A percentile compares a stretch with the other conserved stretches of the same genome.
Conservation (phyloP, 1,140 invertebrate species). For the Palaemon carinicauda region DNA sequence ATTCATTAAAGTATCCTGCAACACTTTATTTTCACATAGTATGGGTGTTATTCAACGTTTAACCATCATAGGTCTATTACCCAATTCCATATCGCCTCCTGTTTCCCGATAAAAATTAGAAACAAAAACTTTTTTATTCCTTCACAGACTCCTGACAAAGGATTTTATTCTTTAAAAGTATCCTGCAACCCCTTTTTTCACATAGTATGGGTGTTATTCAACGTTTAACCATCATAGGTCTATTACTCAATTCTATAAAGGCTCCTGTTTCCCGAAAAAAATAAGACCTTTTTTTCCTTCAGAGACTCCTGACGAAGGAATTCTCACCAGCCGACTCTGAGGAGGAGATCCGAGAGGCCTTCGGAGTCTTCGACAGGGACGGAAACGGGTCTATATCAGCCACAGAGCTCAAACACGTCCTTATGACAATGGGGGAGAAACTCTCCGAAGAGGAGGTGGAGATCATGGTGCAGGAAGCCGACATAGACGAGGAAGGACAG, state of each 20-base stretch:
- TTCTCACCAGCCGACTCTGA: conserved; percentile 62
- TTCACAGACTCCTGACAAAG: no score
- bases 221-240: neutral
- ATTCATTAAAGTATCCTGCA: no score
- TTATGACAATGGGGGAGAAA: conserved; percentile 59
- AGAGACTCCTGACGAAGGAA: conserved; percentile 37
- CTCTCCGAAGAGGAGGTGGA: conserved; percentile 67
- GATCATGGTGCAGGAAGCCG: conserved; percentile 97
- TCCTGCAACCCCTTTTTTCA: neutral
- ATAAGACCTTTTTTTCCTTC: neutral
- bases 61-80: no score
- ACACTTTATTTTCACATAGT: neutral
- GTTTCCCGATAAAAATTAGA: no score
- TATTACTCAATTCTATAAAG: no score
- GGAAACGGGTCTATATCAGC: conserved; percentile 65
- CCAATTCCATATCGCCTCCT: no score
- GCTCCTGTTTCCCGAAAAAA: no score
- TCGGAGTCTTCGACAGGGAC: conserved; percentile 70
- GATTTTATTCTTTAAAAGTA: no score
- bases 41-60: no score
- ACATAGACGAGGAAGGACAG: conserved; percentile 98
- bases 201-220: neutral
- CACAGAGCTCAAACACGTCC: conserved; percentile 58
- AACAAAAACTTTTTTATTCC: no score
- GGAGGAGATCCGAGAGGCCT: conserved; percentile 71